Conservation (phyloP, 2,113 vertebrate species). For the Craseonycteris thonglongyai region DNA sequence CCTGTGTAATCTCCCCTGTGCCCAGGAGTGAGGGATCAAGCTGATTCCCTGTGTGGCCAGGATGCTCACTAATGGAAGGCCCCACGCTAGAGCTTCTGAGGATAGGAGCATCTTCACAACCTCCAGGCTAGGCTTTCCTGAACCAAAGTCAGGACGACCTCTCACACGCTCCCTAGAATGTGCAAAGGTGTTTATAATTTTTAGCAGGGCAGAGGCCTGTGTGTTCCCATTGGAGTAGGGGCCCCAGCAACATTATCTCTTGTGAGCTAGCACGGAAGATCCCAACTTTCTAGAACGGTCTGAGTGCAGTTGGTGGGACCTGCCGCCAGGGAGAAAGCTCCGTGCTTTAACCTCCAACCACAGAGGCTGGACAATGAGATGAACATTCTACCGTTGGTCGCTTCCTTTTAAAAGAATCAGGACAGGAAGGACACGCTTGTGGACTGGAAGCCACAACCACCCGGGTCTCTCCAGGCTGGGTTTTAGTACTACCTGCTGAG, state of each 20-base stretch:
- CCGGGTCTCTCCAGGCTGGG: rapidly evolving
- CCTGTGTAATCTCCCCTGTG: too few relatives aligned
- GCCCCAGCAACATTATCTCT: background rate
- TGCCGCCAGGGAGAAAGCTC: background rate
- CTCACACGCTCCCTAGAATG: background rate
- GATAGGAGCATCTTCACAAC: background rate
- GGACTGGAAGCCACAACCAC: too few relatives aligned
- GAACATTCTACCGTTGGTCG: background rate
- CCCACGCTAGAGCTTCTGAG: background rate
- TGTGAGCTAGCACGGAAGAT: background rate
- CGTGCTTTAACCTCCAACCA: background rate
- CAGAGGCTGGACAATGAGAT: rapidly evolving
- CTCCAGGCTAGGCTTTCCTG: background rate
- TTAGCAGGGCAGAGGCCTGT: background rate
- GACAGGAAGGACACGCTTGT: background rate
- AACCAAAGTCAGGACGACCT: background rate
- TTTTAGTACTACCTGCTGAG: background rate
- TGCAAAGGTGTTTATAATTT: background rate
- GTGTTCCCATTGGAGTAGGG: background rate
- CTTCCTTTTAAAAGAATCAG: background rate
- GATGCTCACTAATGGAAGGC: background rate
- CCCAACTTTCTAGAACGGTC: background rate
- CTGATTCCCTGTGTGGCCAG: background rate
- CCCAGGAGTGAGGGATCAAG: background rate
- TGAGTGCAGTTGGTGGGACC: background rate